These are phyloP conservation scores for Pterois miles DNA, from an alignment of 2,797 vertebrate species.

Conservation along the genomic window DNA sequence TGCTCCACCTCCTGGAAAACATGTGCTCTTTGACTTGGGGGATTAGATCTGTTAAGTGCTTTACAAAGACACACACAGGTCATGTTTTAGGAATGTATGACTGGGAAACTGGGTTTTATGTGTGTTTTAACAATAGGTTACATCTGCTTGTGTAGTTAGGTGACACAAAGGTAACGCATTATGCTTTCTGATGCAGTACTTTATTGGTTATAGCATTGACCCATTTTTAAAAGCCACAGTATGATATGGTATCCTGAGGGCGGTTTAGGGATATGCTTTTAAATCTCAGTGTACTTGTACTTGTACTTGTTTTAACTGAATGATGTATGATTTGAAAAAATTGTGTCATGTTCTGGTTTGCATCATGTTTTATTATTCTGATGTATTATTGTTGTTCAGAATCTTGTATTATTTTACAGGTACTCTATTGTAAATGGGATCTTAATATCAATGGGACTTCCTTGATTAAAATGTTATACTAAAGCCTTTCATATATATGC, in stretches of 20 bases:
- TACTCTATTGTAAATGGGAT: no score
- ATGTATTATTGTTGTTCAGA: not conserved
- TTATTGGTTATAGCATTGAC: not conserved
- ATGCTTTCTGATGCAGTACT: not conserved
- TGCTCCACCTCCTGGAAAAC: constrained; percentile 31
- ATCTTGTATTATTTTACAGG: no score
- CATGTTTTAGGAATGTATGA: not conserved
- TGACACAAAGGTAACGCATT: not conserved
- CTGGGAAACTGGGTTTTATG: not conserved
- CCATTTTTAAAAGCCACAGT: no score
- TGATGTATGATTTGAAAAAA: no score
- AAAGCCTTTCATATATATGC: not conserved
- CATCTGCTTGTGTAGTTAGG: not conserved
- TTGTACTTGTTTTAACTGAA: not conserved
- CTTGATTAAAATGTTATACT: not conserved
- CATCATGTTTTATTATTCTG: not conserved
- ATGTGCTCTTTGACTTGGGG: constrained; percentile 10
- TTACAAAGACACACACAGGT: not conserved
- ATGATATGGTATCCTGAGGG: no score
- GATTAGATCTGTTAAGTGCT: constrained; percentile 10
- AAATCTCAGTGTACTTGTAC: no score
- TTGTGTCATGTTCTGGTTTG: not conserved
- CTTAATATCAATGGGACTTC: no score
- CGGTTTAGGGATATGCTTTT: not conserved
- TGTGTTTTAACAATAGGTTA: not conserved